Evolutionary conservation across 2,797 vertebrate species (phyloP).

Genomic region (Sebastes melanostomus): DNA sequence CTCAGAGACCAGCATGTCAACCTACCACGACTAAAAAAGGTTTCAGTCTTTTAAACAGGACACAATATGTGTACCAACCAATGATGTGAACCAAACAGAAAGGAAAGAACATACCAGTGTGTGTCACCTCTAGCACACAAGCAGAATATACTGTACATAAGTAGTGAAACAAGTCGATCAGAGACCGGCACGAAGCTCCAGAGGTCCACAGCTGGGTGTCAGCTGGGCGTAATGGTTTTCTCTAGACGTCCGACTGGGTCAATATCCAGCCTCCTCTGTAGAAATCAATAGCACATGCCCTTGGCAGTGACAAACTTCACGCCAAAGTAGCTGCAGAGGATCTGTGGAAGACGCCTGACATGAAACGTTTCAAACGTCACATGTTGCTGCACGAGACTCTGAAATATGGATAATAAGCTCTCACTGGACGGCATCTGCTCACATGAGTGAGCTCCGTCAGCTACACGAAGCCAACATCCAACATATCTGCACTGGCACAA

Average conservation of each 20-base stretch:
- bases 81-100: not conserved
- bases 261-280: not conserved
- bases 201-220: slow-evolving; percentile 1
- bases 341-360: not conserved
- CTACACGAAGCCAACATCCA: not conserved
- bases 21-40: not conserved
- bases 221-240: not conserved
- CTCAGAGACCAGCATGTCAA: not conserved
- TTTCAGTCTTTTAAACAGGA: not conserved
- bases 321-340: not conserved
- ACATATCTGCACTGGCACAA: not conserved
- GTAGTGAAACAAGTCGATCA: slow-evolving; percentile 7
- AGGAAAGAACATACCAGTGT: not conserved
- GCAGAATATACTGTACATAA: not conserved
- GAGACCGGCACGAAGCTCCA: not conserved
- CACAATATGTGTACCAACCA: not conserved
- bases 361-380: not conserved
- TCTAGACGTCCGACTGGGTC: not conserved
- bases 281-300: slow-evolving; percentile 25
- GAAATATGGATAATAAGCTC: not conserved
- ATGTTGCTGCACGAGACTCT: not conserved
- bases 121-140: not conserved
- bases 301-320: slow-evolving; percentile 8
- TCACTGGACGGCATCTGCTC: not conserved
- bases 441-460: not conserved